Evolutionary conservation across 1,140 invertebrate genomes (phyloP).

Genomic region (Galleria mellonella): DNA sequence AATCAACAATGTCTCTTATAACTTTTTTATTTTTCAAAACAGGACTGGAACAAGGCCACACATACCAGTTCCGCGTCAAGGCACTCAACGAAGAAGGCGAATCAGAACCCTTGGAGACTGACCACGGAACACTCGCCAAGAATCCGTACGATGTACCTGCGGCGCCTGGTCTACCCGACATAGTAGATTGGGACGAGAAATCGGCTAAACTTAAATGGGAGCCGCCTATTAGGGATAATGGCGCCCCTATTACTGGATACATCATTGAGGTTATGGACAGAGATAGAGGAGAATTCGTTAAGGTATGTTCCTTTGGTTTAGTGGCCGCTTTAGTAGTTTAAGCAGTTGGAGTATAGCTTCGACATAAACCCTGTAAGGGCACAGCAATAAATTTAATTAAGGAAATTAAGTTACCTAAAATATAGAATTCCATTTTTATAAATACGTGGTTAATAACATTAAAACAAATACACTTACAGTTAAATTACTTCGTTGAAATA

Average conservation of each 20-base stretch:
- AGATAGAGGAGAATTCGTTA: conserved; percentile 76
- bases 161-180: conserved; percentile 92
- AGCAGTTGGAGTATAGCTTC: too few species aligned
- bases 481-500: too few species aligned
- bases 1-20: too few species aligned
- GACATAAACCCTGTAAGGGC: too few species aligned
- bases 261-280: conserved; percentile 84
- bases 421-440: too few species aligned
- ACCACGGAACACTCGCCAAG: conserved; percentile 91
- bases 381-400: too few species aligned
- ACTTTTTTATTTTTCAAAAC: conserved; percentile 3
- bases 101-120: conserved; percentile 93
- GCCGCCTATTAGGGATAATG: conserved; percentile 94
- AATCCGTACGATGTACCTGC: conserved; percentile 96
- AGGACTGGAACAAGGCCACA: conserved; percentile 92
- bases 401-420: too few species aligned
- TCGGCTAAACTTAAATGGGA: conserved; percentile 97
- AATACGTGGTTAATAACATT: too few species aligned
- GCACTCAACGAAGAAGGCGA: conserved; percentile 97
- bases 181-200: conserved; percentile 94
- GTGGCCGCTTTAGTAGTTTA: not conserved
- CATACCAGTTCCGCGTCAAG: conserved; percentile 96
- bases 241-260: conserved; percentile 96
- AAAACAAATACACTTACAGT: too few species aligned
- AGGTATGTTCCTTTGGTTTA: conserved; percentile 35